Evolutionary conservation across 2,888 invertebrate species (phyloP), one percentile per base, ranked within the genome.

Genomic region (Lepeophtheirus nordmannii): DNA sequence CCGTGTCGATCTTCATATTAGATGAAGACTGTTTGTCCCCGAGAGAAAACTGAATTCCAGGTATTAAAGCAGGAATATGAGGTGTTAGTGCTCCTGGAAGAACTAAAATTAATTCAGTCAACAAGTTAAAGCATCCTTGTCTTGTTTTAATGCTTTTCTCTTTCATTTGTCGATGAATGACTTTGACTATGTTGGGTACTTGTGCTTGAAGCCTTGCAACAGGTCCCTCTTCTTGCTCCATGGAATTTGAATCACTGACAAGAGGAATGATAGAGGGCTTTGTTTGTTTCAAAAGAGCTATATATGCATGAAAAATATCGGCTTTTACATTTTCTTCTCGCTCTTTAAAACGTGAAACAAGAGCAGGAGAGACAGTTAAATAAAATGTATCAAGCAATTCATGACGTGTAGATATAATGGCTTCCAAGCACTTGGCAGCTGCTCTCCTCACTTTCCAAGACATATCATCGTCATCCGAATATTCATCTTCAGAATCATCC

Each of bases 381-480:
- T 94, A 94, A 76, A 96, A 87, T 69, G 92, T 89, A 1, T 86
- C 80, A 57, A 97, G 78, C 70, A 94, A 81, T 74, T 97, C 96
- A 30, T 91, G 88, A 67, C 96, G 82, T 0, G 93, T 94, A 1
- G 87, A 82, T 69, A 98, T 89, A 40, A 97, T 85, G 0, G 96
- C 91, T 76, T 97, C 94, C 20, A 99, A 79, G 73, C 97, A 97
- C 77, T 98, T 99, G 0, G 98, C 97, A 8, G 97, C 90, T 0
- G 97, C 89, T 57, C 98, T 83, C 46, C 98, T 81, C 11, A 89
- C 89, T 80, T 97, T 96, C 97, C 98, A 99, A 68, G 93, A 93
- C 89, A 98, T 92, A 74, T 98, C 98, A 75, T 99, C 98, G 76
- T 98, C 98, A 76, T 98, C 98, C 60, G 94, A 94, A 75, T 97